These are phyloP conservation scores for Bruchidius siliquastri DNA, from an alignment of 2,888 invertebrate genomes.

Conservation along the genomic window DNA sequence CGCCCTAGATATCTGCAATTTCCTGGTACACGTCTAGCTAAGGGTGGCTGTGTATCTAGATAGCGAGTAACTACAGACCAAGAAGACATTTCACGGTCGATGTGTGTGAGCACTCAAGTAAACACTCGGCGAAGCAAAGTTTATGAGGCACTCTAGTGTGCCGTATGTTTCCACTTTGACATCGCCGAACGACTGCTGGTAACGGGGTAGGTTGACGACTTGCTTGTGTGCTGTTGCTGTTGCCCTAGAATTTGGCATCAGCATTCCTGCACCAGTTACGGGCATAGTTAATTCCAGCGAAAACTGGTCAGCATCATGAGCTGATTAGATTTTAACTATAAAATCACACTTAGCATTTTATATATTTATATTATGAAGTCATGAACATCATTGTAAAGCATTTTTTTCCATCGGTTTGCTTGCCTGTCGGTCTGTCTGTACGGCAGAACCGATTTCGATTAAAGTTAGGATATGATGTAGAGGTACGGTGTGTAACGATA, in stretches of 20 bases:
- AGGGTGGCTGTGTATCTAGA: not conserved
- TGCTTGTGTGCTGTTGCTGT: not conserved
- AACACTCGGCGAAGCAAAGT: not conserved
- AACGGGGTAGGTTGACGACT: not conserved
- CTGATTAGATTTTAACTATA: too few species aligned
- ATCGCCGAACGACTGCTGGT: not conserved
- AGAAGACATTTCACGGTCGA: not conserved
- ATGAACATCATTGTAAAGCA: too few species aligned
- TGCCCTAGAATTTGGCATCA: not conserved
- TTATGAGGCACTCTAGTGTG: not conserved
- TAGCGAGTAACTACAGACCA: not conserved
- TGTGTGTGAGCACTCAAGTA: not conserved
- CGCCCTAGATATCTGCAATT: not conserved
- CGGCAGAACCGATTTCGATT: too few species aligned
- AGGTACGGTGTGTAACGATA: too few species aligned
- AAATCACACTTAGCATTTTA: too few species aligned
- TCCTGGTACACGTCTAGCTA: not conserved
- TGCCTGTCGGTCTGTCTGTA: too few species aligned
- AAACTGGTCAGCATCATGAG: too few species aligned
- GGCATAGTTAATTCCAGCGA: too few species aligned
- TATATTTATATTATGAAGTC: too few species aligned
- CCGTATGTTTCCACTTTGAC: not conserved
- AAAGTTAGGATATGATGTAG: too few species aligned
- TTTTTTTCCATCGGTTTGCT: too few species aligned
- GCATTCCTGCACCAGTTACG: too few species aligned